Base-by-base conservation (phyloP, 2,888 invertebrate species). In the Monopis laevigella region DNA sequence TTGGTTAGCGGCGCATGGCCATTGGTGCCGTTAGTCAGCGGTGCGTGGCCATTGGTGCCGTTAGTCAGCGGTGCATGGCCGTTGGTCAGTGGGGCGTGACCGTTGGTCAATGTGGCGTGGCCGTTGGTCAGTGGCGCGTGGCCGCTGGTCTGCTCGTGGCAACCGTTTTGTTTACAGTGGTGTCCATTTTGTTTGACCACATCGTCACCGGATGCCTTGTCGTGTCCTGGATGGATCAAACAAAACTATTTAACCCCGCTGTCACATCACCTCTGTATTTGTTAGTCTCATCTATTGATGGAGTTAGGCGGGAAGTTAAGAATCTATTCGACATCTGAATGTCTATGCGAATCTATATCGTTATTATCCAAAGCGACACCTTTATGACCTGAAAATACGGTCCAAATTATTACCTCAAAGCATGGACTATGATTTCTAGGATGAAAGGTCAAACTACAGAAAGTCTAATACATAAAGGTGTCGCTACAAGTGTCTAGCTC, bases 41-140 rank as follows among this genome's bases (percentile, higher is more conserved):
- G 11, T 11, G 14, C 52, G 45, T 53, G 55, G 35, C 57, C 62
- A 49, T 57, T 61, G 40, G 50, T 47, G 48, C 59, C 57, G 39
- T 53, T 52, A 17, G 46, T 47, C n/a, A n/a, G n/a, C n/a, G n/a
- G 42, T 55, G 42, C 30, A 40, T 46, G 46, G 36, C 54, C 53
- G 40, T 53, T 50, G n/a, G 4, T 24, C 42, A 48, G 11, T n/a
- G 6, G 12, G 12, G 11, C 52, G 45, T 53, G 54, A 30, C 56
- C 62, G 49, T 56, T 60, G 40, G 50, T 47, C 24, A 7, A 11
- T n/a, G 6, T 21, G 12, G 11, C 52, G 45, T 53, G 54, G 32
- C 56, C 62, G 49, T 56, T 60, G 40, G 50, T 47, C 24, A 7
- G 5, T n/a, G n/a, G n/a, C 10, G 14, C 17, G 10, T 32, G 32